Base-by-base conservation (phyloP, 2,113 vertebrate species). In the Lophius piscatorius region DNA sequence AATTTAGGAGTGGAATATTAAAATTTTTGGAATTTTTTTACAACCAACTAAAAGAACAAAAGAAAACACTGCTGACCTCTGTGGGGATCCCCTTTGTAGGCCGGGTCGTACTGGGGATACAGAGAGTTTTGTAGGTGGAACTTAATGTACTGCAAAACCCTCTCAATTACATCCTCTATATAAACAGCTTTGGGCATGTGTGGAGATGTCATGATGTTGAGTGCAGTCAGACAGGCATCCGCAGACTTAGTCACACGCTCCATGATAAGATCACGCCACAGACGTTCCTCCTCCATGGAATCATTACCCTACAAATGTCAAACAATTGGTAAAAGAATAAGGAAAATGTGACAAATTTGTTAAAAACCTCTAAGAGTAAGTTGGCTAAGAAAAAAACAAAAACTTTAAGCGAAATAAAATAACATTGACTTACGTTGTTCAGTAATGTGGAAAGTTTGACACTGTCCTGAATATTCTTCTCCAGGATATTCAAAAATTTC, bases 251-350 rank as follows among this genome's bases (percentile, higher is more conserved):
- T 96, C 63, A 98, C 97, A 67, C 96, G 92, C 13, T 99, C 96
- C 94, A 99, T 97, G 83, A 99, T 98, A 57, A 99, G 94, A 80
- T 98, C 95, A 60, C 97, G 84, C 97, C 97, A 99, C 63, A 99
- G 87, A 23, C 94, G 92, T 76, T 99, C 97, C 76, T 98, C 97
- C 49, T 97, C 96, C 92, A 98, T 94, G 9, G 94, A 95, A 51
- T 98, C 95, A 5, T 96, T 95, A 71, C 92, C 95, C 97, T 98
- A 52, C 7, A 51, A 31, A 45, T 40, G 11, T 8, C 1, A 8
- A 23, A 51, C 12, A 58, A 31, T 31, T 2, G 3, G 1, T 21
- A 21, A 21, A 10, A 6, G 42, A 33, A 29, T 1, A 18, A 29
- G 14, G 7, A 0, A 20, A 36, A 26, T 5, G n/a, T 22, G 14